Conservation (phyloP, 2,888 invertebrate species). For the Quadriops clusia region DNA sequence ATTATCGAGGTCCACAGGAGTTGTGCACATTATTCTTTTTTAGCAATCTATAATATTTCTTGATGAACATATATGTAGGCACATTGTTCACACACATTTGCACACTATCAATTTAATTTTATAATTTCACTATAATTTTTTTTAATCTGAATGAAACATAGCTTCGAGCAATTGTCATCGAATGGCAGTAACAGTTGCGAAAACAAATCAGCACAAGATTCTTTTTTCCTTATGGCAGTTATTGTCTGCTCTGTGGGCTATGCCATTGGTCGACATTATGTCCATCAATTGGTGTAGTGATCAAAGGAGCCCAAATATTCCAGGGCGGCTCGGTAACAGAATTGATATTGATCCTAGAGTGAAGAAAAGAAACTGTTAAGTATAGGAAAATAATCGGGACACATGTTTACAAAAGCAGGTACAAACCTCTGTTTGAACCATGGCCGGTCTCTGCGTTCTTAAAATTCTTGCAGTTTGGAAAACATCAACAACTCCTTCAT, state of each 20-base stretch:
- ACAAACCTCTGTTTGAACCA: slow-evolving; percentile 97
- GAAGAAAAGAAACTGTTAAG: slow-evolving; percentile 6
- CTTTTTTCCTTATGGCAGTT: slow-evolving; percentile 24
- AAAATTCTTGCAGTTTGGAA: slow-evolving; percentile 98
- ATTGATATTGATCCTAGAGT: slow-evolving; percentile 95
- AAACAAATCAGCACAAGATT: slow-evolving; percentile 22
- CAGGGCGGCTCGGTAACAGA: slow-evolving; percentile 96
- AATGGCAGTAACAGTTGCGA: slow-evolving; percentile 25
- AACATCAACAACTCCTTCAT: slow-evolving; percentile 96
- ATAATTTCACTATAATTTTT: slow-evolving; percentile 18
- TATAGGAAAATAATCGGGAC: neutral
- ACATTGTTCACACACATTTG: slow-evolving; percentile 35
- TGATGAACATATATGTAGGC: slow-evolving; percentile 28
- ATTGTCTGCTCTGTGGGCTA: slow-evolving; percentile 25
- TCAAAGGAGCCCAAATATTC: slow-evolving; percentile 98
- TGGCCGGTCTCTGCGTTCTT: slow-evolving; percentile 94
- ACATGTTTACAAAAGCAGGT: slow-evolving; percentile 1
- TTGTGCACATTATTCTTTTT: slow-evolving; percentile 22
- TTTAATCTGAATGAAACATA: slow-evolving; percentile 18
- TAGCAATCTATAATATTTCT: slow-evolving; percentile 14
- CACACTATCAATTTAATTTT: slow-evolving; percentile 24
- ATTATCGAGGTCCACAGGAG: slow-evolving; percentile 22
- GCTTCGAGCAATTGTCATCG: slow-evolving; percentile 19
- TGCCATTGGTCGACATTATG: slow-evolving; percentile 9
- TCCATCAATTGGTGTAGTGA: slow-evolving; percentile 56